These are phyloP conservation scores for Drosophila sp. DNA, from an alignment of 1,140 invertebrate genomes.

Conservation along the genomic window DNA sequence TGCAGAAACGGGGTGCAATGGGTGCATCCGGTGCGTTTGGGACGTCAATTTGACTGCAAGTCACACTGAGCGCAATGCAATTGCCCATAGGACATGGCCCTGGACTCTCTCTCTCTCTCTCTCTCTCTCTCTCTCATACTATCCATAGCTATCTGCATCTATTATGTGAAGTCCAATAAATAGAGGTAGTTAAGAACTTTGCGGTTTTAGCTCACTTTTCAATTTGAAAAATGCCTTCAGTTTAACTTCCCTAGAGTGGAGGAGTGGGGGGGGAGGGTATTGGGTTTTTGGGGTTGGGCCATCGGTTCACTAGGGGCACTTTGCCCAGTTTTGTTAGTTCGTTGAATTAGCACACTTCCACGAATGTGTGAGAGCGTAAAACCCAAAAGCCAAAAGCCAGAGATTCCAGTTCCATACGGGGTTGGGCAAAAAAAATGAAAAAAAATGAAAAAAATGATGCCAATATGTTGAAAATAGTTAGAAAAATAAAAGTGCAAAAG, in stretches of 20 bases:
- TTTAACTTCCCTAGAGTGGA: neutral
- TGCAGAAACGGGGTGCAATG: neutral
- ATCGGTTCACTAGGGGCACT: neutral
- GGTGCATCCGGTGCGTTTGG: constrained; percentile 55
- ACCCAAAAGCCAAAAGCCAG: constrained; percentile 31
- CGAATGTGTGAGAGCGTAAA: constrained; percentile 41
- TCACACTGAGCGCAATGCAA: constrained; percentile 33
- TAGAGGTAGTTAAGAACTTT: constrained; percentile 79
- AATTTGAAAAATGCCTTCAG: constrained; percentile 75
- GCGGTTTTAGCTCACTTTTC: constrained; percentile 76
- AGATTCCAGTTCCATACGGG: constrained; percentile 14
- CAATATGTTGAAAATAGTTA: neutral
- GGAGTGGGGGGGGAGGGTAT: neutral
- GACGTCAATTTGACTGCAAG: constrained; percentile 27
- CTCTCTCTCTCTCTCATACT: neutral
- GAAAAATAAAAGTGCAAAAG: constrained; percentile 13
- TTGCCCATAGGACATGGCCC: constrained; percentile 15
- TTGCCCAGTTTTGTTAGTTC: constrained; percentile 22
- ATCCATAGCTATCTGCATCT: constrained; percentile 43
- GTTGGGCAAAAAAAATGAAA: constrained; percentile 25
- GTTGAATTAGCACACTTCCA: constrained; percentile 51
- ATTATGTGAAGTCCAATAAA: constrained; percentile 74
- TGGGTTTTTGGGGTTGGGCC: neutral
- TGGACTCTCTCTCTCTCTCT: neutral
- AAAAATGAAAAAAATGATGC: constrained; percentile 18